phyloP scores from a whole-genome alignment of 2,888 invertebrate species.

The Tuberolachnus salignus region DNA sequence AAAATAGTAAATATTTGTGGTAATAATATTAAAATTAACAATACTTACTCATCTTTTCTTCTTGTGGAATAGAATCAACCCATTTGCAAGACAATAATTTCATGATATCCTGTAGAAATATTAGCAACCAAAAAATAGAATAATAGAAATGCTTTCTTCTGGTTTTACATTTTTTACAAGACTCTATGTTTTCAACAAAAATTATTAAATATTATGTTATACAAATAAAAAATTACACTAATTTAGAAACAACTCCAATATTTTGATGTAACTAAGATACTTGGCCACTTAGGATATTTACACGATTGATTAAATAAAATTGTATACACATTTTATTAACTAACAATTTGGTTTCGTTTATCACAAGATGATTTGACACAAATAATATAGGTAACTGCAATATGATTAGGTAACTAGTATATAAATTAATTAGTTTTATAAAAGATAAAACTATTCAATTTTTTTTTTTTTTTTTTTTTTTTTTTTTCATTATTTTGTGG shows the following conservation, averaged over 20 bases:
- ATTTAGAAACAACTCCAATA: background rate
- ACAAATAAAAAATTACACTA: slow-evolving; percentile 2
- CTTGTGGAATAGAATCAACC: slow-evolving; percentile 53
- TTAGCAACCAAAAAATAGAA: slow-evolving; percentile 54
- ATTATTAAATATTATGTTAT: slow-evolving; percentile 15
- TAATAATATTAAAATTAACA: background rate
- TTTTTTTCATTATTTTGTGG: slow-evolving; percentile 2
- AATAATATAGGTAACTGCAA: background rate
- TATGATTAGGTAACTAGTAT: background rate
- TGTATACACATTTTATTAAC: background rate
- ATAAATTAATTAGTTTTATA: background rate
- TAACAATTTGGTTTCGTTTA: background rate
- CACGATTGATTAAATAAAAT: slow-evolving; percentile 16
- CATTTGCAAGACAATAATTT: slow-evolving; percentile 55
- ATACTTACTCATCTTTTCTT: slow-evolving; percentile 56
- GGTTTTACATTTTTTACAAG: slow-evolving; percentile 13
- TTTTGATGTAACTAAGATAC: slow-evolving; percentile 25
- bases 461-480: slow-evolving; percentile 3
- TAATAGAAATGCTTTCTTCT: slow-evolving; percentile 33
- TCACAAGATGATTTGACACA: background rate
- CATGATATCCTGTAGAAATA: slow-evolving; percentile 54
- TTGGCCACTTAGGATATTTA: background rate
- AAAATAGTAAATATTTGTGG: background rate
- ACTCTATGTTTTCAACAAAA: slow-evolving; percentile 40
- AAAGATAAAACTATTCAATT: background rate